Base-by-base conservation (phyloP, 2,113 vertebrate species). In the Chauna torquata region DNA sequence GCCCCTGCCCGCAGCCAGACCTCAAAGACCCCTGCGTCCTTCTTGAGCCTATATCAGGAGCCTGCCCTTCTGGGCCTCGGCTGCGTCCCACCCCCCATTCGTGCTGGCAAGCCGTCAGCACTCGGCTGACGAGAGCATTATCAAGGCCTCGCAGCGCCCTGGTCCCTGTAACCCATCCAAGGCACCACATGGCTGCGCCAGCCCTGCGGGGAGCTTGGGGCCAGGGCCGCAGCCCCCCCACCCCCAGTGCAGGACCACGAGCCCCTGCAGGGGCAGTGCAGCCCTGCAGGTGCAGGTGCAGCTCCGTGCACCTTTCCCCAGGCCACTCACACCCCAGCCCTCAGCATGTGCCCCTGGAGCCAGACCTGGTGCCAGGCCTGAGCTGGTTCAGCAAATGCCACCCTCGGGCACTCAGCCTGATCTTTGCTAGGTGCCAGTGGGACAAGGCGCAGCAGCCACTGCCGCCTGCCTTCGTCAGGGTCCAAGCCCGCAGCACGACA, bases 41-140 rank as follows among this genome's bases (percentile, higher is more conserved):
- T 23, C 3, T 13, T 38, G 3, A 34, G 3, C 9, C 36, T 6
- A 22, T 11, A 2, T 68, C 3, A 3, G 50, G 70, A 64, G 12
- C 18, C 6, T 24, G 65, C 50, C 50, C 24, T 27, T 24, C 24
- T 13, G 9, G 50, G 79, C 36, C 49, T 49, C 61, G 65, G 81
- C 55, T n/a, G 13, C 13, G 6, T 25, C 59, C 59, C 27, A 0
- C 25, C 47, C 62, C 38, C 0, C 0, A 27, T 1, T 61, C 1
- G 1, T 3, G 32, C 45, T 25, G 86, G 11, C 0, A 2, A 11
- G 78, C 25, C 7, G 1, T 19, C 22, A 2, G 62, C n/a, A 7
- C 19, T 10, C 2, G 13, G 23, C 0, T 3, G 14, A 49, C 0
- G 0, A 54, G 25, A 19, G 44, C 28, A 0, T 4, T 25, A 65